Percentiles rank a stretch among this genome's conserved stretches.
These are phyloP conservation scores for Machimus rusticus DNA, from an alignment of 2,888 invertebrate genomes.

Conservation along the genomic window DNA sequence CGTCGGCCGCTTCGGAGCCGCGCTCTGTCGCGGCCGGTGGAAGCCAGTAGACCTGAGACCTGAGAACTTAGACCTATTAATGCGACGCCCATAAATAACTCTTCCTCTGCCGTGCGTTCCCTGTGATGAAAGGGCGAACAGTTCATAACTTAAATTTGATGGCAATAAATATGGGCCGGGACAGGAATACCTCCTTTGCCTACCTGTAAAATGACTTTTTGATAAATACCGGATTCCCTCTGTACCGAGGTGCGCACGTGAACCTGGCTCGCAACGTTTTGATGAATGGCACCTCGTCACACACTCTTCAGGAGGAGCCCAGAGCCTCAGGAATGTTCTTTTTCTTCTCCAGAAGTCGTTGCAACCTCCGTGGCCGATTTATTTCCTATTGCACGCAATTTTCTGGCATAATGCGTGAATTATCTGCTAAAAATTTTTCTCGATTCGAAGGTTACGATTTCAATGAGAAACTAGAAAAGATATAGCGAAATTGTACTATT, in stretches of 20 bases:
- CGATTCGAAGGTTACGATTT: not conserved
- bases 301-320: not conserved
- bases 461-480: not conserved
- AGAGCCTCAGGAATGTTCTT: not conserved
- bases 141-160: constrained; percentile 41
- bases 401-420: not conserved
- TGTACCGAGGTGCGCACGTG: constrained; percentile 20
- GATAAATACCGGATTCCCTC: constrained; percentile 14
- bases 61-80: not conserved
- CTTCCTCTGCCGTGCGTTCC: constrained; percentile 14
- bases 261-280: constrained; percentile 7
- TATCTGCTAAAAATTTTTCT: not conserved
- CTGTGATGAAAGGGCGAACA: constrained; percentile 32
- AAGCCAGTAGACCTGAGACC: not conserved
- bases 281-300: constrained; percentile 35
- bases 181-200: constrained; percentile 1
- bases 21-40: not conserved
- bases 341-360: not conserved
- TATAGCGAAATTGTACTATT: not conserved
- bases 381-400: not conserved
- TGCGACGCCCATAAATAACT: constrained; percentile 25
- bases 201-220: constrained; percentile 19
- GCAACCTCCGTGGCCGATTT: not conserved
- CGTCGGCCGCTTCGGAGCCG: not conserved
- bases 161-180: constrained; percentile 30